phyloP scores from a whole-genome alignment of 2,113 vertebrate species.

The Crotalus helleri region DNA sequence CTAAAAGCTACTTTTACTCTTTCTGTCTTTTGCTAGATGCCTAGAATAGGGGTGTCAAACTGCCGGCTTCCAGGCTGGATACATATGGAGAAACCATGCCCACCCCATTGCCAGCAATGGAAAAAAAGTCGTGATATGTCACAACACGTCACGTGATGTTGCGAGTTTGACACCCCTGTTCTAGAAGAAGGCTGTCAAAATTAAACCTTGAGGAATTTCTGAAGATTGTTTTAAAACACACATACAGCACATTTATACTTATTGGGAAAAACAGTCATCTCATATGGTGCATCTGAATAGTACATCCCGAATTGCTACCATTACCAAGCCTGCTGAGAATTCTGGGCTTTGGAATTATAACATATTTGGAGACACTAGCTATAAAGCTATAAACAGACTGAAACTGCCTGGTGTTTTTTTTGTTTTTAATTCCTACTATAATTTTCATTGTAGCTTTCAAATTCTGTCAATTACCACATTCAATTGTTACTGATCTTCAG shows the following conservation, averaged over 20 bases:
- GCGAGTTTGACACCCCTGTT: not conserved
- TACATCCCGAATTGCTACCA: not conserved
- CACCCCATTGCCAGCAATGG: too few species aligned
- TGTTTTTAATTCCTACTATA: not conserved
- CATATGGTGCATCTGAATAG: not conserved
- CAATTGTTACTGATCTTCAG: not conserved
- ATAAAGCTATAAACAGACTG: not conserved
- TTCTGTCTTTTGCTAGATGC: not conserved
- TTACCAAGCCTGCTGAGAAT: not conserved
- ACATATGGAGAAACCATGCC: too few species aligned
- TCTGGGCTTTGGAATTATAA: not conserved
- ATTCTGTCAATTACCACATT: not conserved
- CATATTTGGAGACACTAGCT: not conserved
- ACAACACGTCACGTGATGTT: too few species aligned
- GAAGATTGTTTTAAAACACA: not conserved
- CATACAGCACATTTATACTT: not conserved
- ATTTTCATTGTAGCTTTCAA: not conserved
- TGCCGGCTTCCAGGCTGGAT: too few species aligned
- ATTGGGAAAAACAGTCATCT: not conserved
- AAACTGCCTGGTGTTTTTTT: not conserved
- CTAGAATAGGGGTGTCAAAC: not conserved
- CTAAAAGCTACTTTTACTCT: not conserved
- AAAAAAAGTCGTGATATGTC: too few species aligned
- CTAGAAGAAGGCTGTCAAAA: not conserved
- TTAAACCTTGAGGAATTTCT: not conserved